Percentiles rank a stretch among this genome's conserved stretches.
These are phyloP conservation scores for Diloba caeruleocephala DNA, from an alignment of 2,888 invertebrate genomes.

Conservation along the genomic window DNA sequence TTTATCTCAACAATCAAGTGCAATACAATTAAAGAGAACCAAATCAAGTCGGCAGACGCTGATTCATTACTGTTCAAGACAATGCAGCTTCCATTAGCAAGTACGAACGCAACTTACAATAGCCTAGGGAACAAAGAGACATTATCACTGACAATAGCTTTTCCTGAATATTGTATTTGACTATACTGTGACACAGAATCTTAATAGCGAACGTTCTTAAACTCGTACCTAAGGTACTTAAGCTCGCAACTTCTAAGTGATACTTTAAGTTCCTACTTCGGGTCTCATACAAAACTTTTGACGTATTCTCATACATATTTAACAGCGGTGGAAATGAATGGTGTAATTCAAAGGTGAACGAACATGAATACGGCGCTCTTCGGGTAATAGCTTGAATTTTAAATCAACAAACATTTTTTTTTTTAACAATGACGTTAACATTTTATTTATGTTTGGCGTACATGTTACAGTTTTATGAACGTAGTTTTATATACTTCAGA, in stretches of 20 bases:
- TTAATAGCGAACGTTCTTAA: conserved; percentile 70
- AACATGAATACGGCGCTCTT: conserved; percentile 54
- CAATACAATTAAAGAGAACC: conserved; percentile 51
- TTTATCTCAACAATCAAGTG: conserved; percentile 34
- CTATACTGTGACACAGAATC: conserved; percentile 76
- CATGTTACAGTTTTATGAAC: not conserved
- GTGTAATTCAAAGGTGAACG: conserved; percentile 59
- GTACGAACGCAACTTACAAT: conserved; percentile 78
- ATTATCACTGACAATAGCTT: conserved; percentile 83
- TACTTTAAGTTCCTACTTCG: conserved; percentile 71
- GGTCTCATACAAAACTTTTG: conserved; percentile 67
- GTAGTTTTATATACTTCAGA: not conserved
- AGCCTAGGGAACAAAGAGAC: conserved; percentile 79
- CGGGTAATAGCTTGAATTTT: conserved; percentile 54
- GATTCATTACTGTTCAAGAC: conserved; percentile 74
- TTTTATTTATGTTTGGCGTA: conserved; percentile 9
- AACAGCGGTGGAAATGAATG: conserved; percentile 67
- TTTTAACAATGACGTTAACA: conserved; percentile 37
- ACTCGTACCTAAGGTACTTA: conserved; percentile 63
- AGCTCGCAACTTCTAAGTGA: conserved; percentile 51
- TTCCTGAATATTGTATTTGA: conserved; percentile 86
- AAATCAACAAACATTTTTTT: conserved; percentile 49
- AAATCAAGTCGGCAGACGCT: conserved; percentile 54
- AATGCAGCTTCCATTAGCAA: conserved; percentile 85
- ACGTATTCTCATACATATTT: conserved; percentile 77